phyloP scores from a whole-genome alignment of 2,888 invertebrate species.

The Drosophila parthenogenetica region DNA sequence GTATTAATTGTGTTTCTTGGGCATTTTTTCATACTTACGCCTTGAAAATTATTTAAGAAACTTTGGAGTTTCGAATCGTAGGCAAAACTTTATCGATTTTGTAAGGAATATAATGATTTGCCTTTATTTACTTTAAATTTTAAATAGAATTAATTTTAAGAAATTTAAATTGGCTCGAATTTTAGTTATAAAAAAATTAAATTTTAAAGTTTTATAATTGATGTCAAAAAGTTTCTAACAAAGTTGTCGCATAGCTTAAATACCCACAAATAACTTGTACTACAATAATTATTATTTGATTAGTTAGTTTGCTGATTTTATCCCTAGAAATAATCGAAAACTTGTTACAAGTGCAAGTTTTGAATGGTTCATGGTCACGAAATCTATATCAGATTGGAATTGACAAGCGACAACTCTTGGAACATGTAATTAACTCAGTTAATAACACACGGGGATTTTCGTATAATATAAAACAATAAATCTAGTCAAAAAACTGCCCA shows the following conservation, averaged over 20 bases:
- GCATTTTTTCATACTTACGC: too few species aligned
- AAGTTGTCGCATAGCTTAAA: not conserved
- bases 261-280: not conserved
- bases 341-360: conserved; percentile 3
- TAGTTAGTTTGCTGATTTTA: conserved; percentile 4
- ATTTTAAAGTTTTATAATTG: too few species aligned
- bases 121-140: too few species aligned
- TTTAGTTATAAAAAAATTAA: too few species aligned
- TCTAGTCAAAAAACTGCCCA: not conserved
- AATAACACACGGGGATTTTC: not conserved
- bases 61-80: too few species aligned
- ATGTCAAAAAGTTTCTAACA: too few species aligned
- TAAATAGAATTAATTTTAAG: too few species aligned
- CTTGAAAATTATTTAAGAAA: too few species aligned
- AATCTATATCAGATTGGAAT: conserved; percentile 20
- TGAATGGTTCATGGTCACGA: conserved; percentile 38
- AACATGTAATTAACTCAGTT: conserved; percentile 8
- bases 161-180: too few species aligned
- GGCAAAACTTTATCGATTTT: too few species aligned
- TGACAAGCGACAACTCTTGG: conserved; percentile 12
- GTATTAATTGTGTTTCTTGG: too few species aligned
- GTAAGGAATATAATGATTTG: too few species aligned
- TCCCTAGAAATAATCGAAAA: not conserved
- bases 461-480: not conserved
- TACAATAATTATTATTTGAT: conserved; percentile 5